Evolutionary conservation across 2,113 vertebrate species (phyloP).

Genomic region (Protomyctophum bolini): DNA sequence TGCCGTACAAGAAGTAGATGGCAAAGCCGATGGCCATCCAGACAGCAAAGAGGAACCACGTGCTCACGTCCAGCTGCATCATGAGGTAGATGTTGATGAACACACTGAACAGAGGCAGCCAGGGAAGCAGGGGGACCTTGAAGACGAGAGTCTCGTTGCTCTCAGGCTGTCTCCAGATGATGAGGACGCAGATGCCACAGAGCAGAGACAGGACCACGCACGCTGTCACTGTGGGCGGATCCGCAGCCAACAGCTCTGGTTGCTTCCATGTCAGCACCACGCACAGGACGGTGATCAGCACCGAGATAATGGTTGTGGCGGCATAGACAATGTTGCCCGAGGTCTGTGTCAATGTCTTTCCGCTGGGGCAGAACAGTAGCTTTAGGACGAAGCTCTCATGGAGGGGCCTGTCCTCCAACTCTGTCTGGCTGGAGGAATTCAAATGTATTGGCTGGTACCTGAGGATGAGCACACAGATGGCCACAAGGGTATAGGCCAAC

Average conservation of each 20-base stretch:
- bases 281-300: constrained; percentile 82
- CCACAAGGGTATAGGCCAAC: constrained; percentile 92
- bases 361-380: constrained; percentile 76
- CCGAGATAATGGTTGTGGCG: constrained; percentile 79
- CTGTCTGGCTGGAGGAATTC: constrained; percentile 70
- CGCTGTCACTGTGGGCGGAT: constrained; percentile 26
- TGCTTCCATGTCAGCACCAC: constrained; percentile 79
- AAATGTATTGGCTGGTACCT: constrained; percentile 87
- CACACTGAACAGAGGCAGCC: constrained; percentile 89
- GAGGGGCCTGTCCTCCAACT: constrained; percentile 37
- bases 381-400: constrained; percentile 67
- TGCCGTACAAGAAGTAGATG: constrained; percentile 93
- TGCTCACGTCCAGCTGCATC: constrained; percentile 88
- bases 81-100: constrained; percentile 96
- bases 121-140: constrained; percentile 91
- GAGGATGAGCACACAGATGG: constrained; percentile 94
- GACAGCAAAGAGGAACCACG: constrained; percentile 88
- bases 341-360: constrained; percentile 74
- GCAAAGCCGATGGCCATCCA: constrained; percentile 89
- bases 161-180: constrained; percentile 92
- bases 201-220: constrained; percentile 74
- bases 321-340: constrained; percentile 87
- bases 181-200: constrained; percentile 68
- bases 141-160: constrained; percentile 85
- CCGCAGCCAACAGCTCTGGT: constrained; percentile 47